Conservation (phyloP, 2,113 vertebrate genomes). For the Rhinopomastus cyanomelas region DNA sequence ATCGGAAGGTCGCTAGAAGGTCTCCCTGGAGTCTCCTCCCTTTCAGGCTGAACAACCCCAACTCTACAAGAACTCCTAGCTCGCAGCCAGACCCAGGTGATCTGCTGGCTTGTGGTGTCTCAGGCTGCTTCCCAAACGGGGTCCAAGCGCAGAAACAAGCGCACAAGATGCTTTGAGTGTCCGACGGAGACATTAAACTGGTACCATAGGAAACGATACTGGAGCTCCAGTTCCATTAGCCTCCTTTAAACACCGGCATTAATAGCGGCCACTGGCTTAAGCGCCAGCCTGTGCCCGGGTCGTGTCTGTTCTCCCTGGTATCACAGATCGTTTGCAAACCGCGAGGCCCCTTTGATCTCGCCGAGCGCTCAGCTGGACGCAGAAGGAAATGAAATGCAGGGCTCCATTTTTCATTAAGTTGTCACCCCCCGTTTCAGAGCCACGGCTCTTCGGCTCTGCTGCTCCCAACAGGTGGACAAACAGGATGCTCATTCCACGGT, state of each 20-base stretch:
- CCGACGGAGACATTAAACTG: constrained; percentile 41
- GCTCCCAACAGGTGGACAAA: constrained; percentile 71
- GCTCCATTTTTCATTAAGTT: constrained; percentile 77
- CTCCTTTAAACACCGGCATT: constrained; percentile 66
- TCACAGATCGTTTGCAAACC: constrained; percentile 69
- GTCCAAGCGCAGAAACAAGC: no score
- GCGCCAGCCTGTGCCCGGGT: constrained; percentile 62
- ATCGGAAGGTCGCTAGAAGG: no score
- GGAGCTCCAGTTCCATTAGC: constrained; percentile 58
- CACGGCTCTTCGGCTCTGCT: constrained; percentile 69
- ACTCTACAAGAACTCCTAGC: no score
- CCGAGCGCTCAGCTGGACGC: constrained; percentile 70
- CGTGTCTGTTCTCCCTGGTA: constrained; percentile 69
- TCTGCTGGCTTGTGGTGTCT: no score
- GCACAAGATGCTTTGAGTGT: constrained; percentile 11
- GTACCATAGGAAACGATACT: constrained; percentile 49
- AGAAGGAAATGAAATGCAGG: constrained; percentile 74
- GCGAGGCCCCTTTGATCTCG: constrained; percentile 68
- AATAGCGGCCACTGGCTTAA: constrained; percentile 61
- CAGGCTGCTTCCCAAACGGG: neutral
- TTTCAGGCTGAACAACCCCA: no score
- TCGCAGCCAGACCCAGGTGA: no score
- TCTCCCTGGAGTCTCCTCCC: no score
- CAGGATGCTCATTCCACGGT: constrained; percentile 66
- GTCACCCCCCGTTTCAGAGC: constrained; percentile 73